Conservation (phyloP, 2,888 invertebrate genomes). For the Tipula confusa region DNA sequence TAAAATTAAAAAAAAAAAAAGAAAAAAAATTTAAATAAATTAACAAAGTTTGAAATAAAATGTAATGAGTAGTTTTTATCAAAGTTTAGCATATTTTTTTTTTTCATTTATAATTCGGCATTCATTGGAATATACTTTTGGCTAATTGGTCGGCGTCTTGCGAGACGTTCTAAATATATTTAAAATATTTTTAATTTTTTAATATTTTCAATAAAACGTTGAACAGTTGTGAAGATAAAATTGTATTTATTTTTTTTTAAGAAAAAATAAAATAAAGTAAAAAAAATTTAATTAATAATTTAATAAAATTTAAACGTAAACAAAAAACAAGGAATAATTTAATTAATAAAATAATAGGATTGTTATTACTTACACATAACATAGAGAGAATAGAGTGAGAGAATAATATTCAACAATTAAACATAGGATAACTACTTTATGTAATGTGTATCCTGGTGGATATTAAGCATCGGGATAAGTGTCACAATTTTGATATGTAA, state of each 20-base stretch:
- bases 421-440: background rate
- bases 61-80: conserved; percentile 20
- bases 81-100: background rate
- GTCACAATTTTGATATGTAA: background rate
- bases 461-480: background rate
- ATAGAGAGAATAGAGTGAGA: no score
- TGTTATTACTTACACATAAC: background rate
- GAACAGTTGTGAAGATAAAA: background rate
- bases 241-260: background rate
- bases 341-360: background rate
- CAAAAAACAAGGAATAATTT: background rate
- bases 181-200: no score
- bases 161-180: background rate
- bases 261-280: background rate
- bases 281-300: background rate
- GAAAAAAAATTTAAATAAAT: conserved; percentile 21
- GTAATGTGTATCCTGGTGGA: background rate
- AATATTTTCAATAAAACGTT: background rate
- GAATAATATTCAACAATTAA: background rate
- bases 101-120: conserved; percentile 13
- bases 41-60: conserved; percentile 21
- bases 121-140: conserved; percentile 31
- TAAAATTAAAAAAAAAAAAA: no score
- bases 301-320: background rate
- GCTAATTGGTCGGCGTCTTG: background rate